Conservation (phyloP, 2,888 invertebrate genomes). For the Macroteleia sp. region DNA sequence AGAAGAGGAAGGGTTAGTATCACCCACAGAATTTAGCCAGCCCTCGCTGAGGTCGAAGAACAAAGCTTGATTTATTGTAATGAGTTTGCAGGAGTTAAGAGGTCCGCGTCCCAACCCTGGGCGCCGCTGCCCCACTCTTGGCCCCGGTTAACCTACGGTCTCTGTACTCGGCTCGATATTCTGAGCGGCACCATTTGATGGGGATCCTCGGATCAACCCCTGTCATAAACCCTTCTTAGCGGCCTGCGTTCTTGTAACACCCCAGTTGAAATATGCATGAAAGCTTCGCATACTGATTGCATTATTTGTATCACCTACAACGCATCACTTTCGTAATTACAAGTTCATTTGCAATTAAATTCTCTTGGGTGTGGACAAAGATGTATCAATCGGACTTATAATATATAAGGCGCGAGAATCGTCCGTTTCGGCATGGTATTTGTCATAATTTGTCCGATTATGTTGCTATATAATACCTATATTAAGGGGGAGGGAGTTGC, state of each 20-base stretch:
- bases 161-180: slow-evolving; percentile 77
- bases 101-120: slow-evolving; percentile 70
- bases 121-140: slow-evolving; percentile 35
- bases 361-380: slow-evolving; percentile 24
- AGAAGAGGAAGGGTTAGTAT: slow-evolving; percentile 72
- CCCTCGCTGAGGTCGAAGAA: slow-evolving; percentile 80
- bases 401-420: slow-evolving; percentile 23
- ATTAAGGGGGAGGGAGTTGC: not conserved
- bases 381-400: slow-evolving; percentile 39
- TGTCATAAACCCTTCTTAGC: slow-evolving; percentile 84
- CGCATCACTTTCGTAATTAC: slow-evolving; percentile 63
- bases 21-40: slow-evolving; percentile 80
- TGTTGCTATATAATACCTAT: slow-evolving; percentile 30
- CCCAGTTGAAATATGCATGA: slow-evolving; percentile 82
- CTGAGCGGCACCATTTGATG: slow-evolving; percentile 81
- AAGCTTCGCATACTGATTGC: slow-evolving; percentile 82
- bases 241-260: slow-evolving; percentile 73
- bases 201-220: slow-evolving; percentile 83
- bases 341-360: slow-evolving; percentile 46
- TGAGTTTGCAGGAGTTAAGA: slow-evolving; percentile 84
- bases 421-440: slow-evolving; percentile 23
- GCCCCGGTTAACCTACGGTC: slow-evolving; percentile 45
- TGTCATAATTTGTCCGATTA: slow-evolving; percentile 48
- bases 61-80: slow-evolving; percentile 85
- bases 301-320: slow-evolving; percentile 81